Percentiles rank a stretch among this genome's conserved stretches.
These are phyloP conservation scores for Varanus komodoensis DNA, from an alignment of 2,113 vertebrate genomes.

Conservation along the genomic window DNA sequence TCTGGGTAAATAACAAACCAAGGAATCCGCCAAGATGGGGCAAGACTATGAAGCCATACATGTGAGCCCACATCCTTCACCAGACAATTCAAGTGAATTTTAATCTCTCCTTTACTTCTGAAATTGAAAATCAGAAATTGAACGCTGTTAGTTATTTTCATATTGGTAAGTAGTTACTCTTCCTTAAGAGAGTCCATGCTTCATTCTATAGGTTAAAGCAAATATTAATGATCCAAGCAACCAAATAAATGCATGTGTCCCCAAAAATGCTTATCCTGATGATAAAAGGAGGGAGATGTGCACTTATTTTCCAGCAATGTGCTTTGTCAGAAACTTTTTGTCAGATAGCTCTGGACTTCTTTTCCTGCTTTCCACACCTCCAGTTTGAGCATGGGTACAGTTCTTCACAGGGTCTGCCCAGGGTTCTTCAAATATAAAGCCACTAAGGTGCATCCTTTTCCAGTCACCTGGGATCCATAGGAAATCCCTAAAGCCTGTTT, in stretches of 20 bases:
- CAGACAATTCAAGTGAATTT: neutral
- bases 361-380: neutral
- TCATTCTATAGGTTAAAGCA: neutral
- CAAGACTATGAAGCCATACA: constrained; percentile 82
- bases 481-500: neutral
- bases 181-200: fast-evolving
- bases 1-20: constrained; percentile 79
- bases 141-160: neutral
- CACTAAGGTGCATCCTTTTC: too few relatives aligned
- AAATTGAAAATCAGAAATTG: neutral
- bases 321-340: neutral
- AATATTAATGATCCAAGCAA: neutral
- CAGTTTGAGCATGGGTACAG: too few relatives aligned
- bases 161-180: neutral
- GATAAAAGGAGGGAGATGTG: too few relatives aligned
- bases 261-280: too few relatives aligned
- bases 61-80: constrained; percentile 81
- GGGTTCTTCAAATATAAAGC: neutral
- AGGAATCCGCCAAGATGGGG: constrained; percentile 87
- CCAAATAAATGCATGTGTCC: neutral
- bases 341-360: neutral
- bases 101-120: neutral
- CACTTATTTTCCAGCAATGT: neutral
- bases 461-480: neutral
- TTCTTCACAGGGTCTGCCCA: too few relatives aligned